Conservation (phyloP, 2,888 invertebrate species). For the Ophion ellenae region DNA sequence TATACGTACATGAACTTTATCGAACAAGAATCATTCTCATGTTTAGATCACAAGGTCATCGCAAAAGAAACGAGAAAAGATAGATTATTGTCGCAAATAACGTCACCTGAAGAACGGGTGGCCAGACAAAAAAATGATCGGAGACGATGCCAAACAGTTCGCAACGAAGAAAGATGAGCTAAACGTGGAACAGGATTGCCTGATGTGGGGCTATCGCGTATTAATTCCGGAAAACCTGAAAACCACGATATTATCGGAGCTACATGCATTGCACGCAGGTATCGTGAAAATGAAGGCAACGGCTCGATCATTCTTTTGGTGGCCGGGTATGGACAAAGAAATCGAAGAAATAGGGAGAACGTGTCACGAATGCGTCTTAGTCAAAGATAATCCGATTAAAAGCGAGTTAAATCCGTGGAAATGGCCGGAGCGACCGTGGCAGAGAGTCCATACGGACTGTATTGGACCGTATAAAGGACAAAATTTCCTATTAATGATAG, state of each 20-base stretch:
- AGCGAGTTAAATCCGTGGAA: conserved; percentile 62
- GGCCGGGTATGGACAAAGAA: conserved; percentile 63
- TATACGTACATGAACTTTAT: conserved; percentile 20
- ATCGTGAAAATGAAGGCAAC: conserved; percentile 62
- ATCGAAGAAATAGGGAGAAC: conserved; percentile 51
- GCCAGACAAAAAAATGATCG: conserved; percentile 55
- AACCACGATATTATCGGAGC: conserved; percentile 41
- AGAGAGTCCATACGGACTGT: conserved; percentile 69
- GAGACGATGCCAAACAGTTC: conserved; percentile 33
- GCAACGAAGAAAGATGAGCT: conserved; percentile 49
- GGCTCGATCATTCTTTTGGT: conserved; percentile 66
- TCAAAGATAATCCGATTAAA: conserved; percentile 48
- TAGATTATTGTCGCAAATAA: conserved; percentile 13
- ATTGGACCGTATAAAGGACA: conserved; percentile 53
- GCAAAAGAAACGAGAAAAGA: conserved; percentile 39
- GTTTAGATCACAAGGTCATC: conserved; percentile 26
- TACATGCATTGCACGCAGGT: conserved; percentile 59
- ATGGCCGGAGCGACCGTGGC: conserved; percentile 66
- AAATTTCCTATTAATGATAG: conserved; percentile 69
- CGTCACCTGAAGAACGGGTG: conserved; percentile 41
- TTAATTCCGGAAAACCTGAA: conserved; percentile 46
- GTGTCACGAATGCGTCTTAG: conserved; percentile 56
- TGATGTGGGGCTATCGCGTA: conserved; percentile 51
- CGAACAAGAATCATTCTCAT: conserved; percentile 6
- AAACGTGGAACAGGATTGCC: conserved; percentile 49